Percentiles rank a stretch among this genome's conserved stretches.
These are phyloP conservation scores for Aptenodytes patagonicus DNA, from an alignment of 2,113 vertebrate genomes.

Conservation along the genomic window DNA sequence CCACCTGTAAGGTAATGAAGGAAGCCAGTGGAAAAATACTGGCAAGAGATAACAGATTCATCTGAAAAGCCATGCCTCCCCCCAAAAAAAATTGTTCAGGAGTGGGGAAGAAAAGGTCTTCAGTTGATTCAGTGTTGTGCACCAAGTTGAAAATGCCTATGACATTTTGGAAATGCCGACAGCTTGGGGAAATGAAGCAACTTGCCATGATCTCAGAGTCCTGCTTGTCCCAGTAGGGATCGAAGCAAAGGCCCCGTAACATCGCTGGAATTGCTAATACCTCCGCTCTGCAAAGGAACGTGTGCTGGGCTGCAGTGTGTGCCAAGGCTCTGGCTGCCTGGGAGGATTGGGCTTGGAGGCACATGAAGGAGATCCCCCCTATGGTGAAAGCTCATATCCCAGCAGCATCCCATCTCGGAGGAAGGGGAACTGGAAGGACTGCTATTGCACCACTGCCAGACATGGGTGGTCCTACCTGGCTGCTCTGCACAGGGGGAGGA, in stretches of 20 bases:
- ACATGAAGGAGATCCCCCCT: background rate
- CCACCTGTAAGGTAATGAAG: background rate
- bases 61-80: background rate
- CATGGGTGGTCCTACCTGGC: background rate
- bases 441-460: background rate
- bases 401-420: background rate
- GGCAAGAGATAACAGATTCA: background rate
- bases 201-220: background rate
- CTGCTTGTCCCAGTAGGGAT: background rate
- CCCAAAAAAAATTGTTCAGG: background rate
- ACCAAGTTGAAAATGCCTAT: background rate
- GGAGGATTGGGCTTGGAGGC: background rate
- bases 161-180: slow-evolving; percentile 46
- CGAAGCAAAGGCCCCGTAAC: background rate
- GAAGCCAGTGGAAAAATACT: background rate
- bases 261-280: background rate
- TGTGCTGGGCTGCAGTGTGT: background rate
- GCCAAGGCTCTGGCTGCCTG: background rate
- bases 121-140: background rate
- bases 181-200: slow-evolving; percentile 11
- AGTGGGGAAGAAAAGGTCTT: background rate
- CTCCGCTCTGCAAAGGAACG: background rate
- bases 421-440: background rate
- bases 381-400: background rate
- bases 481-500: background rate